These are phyloP conservation scores for Cordilura impudica DNA, from an alignment of 2,888 invertebrate species.

Conservation along the genomic window DNA sequence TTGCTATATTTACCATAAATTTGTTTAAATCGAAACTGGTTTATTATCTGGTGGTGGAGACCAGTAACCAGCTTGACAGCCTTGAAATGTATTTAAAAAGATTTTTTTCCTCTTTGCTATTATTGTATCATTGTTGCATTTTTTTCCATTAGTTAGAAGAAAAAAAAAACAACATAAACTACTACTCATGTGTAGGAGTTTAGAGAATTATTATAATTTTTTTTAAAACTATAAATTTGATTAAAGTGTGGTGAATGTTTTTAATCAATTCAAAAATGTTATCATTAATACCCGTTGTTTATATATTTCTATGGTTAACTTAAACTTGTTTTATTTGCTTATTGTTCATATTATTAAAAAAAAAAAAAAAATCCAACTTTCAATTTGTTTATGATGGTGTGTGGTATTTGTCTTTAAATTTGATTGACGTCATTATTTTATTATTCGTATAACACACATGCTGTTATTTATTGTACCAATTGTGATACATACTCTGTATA, in stretches of 20 bases:
- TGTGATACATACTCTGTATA: neutral
- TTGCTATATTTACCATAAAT: constrained; percentile 15
- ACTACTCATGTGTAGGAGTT: neutral
- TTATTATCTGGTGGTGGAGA: constrained; percentile 33
- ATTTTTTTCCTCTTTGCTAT: constrained; percentile 6
- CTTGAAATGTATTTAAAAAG: constrained; percentile 58
- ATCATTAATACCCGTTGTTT: neutral
- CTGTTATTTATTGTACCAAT: neutral
- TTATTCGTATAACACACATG: constrained; percentile 7
- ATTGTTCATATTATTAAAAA: too few species aligned
- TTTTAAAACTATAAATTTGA: neutral
- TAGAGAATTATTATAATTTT: neutral
- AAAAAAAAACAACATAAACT: neutral
- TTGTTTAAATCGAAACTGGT: constrained; percentile 44
- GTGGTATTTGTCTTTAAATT: constrained; percentile 12
- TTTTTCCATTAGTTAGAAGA: neutral
- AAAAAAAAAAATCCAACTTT: constrained; percentile 4
- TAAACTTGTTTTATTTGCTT: neutral
- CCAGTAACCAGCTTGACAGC: constrained; percentile 51
- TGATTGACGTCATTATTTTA: constrained; percentile 18
- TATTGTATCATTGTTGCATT: neutral
- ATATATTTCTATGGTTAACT: neutral
- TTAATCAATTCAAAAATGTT: neutral
- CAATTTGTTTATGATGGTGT: constrained; percentile 3
- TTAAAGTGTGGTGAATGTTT: neutral